phyloP scores from a whole-genome alignment of 23 tunicate species.

The Oikopleura dioica region DNA sequence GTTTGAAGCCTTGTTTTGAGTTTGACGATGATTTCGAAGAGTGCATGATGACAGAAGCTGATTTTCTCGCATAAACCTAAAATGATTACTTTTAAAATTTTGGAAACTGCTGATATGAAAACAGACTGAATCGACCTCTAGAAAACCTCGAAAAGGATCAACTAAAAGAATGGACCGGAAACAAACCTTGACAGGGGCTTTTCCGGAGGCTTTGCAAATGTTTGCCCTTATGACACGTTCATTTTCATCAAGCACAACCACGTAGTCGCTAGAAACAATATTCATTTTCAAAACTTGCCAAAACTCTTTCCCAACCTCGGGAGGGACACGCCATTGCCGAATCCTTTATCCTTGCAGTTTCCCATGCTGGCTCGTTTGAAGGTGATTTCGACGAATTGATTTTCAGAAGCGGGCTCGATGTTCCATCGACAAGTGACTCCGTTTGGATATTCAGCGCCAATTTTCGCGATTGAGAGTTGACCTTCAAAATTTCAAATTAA shows the following conservation, averaged over 20 bases:
- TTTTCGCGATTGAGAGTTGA: no score
- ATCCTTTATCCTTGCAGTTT: not conserved
- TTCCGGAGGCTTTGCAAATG: not conserved
- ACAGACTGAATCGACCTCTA: no score
- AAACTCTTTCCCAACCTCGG: not conserved
- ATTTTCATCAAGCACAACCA: not conserved
- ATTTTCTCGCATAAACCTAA: not conserved
- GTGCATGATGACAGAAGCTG: not conserved
- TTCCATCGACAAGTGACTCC: slow-evolving; percentile 4
- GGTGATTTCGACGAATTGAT: not conserved
- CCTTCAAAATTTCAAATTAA: no score
- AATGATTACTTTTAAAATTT: no score
- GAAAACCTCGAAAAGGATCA: no score
- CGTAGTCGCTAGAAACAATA: not conserved
- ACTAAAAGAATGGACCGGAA: no score
- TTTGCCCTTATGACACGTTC: not conserved
- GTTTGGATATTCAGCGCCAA: slow-evolving; percentile 2
- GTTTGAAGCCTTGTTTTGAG: not conserved
- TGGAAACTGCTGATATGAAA: no score
- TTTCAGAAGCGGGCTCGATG: not conserved
- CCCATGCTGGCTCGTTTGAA: not conserved
- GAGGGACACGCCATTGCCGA: not conserved
- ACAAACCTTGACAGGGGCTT: not conserved
- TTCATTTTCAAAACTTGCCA: not conserved
- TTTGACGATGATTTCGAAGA: not conserved